These are phyloP conservation scores for Lepidothrix coronata DNA, from an alignment of 2,113 vertebrate genomes.

Conservation along the genomic window DNA sequence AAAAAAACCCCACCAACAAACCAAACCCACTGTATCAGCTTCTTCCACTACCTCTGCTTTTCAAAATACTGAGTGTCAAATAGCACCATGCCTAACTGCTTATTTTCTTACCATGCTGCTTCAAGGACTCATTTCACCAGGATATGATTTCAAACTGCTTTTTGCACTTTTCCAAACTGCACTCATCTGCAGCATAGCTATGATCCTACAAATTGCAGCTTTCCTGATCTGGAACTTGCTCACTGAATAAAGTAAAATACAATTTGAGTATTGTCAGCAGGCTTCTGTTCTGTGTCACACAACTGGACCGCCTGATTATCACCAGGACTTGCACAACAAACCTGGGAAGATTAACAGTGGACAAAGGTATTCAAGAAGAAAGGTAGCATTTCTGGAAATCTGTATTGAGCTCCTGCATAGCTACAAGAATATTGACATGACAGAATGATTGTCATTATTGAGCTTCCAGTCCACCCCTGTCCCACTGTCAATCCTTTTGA, in stretches of 20 bases:
- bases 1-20: no score
- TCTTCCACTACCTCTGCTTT: background rate
- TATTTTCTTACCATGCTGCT: background rate
- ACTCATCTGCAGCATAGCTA: background rate
- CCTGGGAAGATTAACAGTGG: background rate
- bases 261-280: background rate
- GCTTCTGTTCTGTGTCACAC: background rate
- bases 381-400: background rate
- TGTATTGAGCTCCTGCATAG: background rate
- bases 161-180: background rate
- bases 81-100: background rate
- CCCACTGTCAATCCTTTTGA: background rate
- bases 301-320: background rate
- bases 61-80: background rate
- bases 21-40: background rate
- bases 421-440: background rate
- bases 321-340: background rate
- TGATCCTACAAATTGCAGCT: accelerated
- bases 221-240: background rate
- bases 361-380: background rate
- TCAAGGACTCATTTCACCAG: background rate
- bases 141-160: background rate
- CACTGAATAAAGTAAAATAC: background rate
- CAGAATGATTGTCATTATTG: background rate
- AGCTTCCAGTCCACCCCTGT: background rate